phyloP scores from a whole-genome alignment of 2,113 vertebrate species.

The Phoenicopterus ruber region DNA sequence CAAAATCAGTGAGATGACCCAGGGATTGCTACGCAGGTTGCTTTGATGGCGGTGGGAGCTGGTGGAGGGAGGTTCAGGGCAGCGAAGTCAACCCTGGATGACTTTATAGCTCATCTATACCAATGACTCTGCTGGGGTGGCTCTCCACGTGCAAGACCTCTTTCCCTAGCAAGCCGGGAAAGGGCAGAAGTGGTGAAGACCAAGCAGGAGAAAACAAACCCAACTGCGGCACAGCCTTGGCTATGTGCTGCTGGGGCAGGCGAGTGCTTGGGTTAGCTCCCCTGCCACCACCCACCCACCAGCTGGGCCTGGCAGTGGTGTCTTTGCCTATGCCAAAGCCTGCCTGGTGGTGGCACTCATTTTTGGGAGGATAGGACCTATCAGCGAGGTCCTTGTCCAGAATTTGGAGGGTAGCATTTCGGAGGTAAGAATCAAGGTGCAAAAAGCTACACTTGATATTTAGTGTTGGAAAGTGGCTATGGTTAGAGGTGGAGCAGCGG shows the following conservation, averaged over 20 bases:
- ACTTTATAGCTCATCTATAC: neutral
- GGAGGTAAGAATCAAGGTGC: neutral
- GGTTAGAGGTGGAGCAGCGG: neutral
- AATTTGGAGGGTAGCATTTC: neutral
- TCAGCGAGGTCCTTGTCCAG: too few species aligned
- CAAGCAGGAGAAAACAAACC: neutral
- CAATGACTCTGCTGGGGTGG: neutral
- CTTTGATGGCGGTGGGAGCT: neutral
- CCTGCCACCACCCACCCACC: neutral
- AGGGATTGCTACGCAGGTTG: neutral
- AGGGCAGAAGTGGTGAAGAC: neutral
- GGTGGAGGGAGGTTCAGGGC: neutral
- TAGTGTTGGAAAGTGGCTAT: neutral
- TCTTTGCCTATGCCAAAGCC: neutral
- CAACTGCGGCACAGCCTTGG: neutral
- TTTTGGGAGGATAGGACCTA: neutral
- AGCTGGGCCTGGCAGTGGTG: neutral
- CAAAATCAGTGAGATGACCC: neutral
- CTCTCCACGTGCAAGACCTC: neutral
- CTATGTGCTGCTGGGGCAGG: rapidly evolving
- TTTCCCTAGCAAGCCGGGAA: neutral
- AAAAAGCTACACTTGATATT: neutral
- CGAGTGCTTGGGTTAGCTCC: neutral
- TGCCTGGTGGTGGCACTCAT: neutral
- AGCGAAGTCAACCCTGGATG: neutral